Percentiles rank a stretch among this genome's conserved stretches.
Evolutionary conservation across 2,797 vertebrate species (phyloP).

Genomic region (Chloroceryle inda): DNA sequence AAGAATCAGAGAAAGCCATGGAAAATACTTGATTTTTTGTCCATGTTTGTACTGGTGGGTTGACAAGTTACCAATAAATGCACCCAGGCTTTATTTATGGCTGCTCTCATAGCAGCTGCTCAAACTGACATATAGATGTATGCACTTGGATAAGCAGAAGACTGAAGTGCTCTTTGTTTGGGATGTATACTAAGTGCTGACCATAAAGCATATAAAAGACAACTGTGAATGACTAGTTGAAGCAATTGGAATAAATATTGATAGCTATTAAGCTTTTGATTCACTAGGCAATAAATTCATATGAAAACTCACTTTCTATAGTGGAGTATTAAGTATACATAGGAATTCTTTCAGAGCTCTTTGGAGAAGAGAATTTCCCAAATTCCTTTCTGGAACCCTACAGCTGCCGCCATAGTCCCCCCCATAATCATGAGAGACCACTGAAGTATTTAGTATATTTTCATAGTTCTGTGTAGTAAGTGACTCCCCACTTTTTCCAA

Average conservation of each 20-base stretch:
- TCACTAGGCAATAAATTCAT: background rate
- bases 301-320: background rate
- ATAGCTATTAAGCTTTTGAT: background rate
- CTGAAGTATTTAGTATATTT: background rate
- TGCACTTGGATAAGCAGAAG: background rate
- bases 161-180: background rate
- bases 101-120: background rate
- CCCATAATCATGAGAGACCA: background rate
- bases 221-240: background rate
- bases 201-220: background rate
- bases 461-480: background rate
- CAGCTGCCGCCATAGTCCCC: background rate
- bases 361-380: background rate
- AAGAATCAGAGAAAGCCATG: background rate
- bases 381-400: background rate
- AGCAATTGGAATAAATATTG: slow-evolving; percentile 45
- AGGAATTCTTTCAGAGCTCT: background rate
- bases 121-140: background rate
- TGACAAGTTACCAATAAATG: background rate
- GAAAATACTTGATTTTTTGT: background rate
- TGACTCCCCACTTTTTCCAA: background rate
- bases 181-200: background rate
- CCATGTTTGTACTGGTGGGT: background rate
- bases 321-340: background rate
- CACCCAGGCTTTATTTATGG: background rate